phyloP scores from a whole-genome alignment of 2,888 invertebrate genomes.

The Steinernema hermaphroditum region DNA sequence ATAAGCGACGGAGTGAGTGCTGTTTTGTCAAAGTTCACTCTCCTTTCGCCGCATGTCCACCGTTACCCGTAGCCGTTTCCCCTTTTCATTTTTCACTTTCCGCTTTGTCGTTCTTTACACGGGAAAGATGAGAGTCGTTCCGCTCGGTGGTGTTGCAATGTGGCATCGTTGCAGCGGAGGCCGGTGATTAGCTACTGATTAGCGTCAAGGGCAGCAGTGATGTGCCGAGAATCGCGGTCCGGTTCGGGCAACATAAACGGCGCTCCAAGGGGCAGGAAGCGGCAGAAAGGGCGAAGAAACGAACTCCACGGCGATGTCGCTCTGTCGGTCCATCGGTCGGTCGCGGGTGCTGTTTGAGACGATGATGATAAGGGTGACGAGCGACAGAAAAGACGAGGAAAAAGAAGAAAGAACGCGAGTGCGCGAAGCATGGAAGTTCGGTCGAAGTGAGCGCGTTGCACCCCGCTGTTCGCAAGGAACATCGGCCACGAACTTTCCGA shows the following conservation, averaged over 20 bases:
- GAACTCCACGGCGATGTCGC: background rate
- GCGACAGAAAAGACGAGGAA: conserved; percentile 17
- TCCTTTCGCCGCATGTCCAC: background rate
- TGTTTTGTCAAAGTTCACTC: conserved; percentile 15
- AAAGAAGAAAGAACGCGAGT: conserved; percentile 4
- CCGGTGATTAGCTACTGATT: conserved; percentile 9
- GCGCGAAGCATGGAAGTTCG: conserved; percentile 24
- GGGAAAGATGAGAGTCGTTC: no score
- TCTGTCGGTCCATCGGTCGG: conserved; percentile 22
- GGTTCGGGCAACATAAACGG: background rate
- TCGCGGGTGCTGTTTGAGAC: conserved; percentile 3
- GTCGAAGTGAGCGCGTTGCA: background rate
- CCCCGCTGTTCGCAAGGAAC: conserved; percentile 16
- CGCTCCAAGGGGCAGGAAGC: background rate
- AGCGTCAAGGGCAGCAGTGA: background rate
- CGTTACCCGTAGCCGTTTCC: background rate
- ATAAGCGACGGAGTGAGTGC: background rate
- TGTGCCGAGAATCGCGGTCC: background rate
- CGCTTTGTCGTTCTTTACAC: no score
- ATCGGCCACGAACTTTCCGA: conserved; percentile 11
- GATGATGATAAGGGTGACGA: conserved; percentile 20
- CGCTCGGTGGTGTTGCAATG: conserved; percentile 12
- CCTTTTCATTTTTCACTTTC: background rate
- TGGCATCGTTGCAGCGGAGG: background rate
- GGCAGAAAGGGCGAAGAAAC: no score